phyloP scores from a whole-genome alignment of 2,113 vertebrate species.

The Danionella cerebrum region DNA sequence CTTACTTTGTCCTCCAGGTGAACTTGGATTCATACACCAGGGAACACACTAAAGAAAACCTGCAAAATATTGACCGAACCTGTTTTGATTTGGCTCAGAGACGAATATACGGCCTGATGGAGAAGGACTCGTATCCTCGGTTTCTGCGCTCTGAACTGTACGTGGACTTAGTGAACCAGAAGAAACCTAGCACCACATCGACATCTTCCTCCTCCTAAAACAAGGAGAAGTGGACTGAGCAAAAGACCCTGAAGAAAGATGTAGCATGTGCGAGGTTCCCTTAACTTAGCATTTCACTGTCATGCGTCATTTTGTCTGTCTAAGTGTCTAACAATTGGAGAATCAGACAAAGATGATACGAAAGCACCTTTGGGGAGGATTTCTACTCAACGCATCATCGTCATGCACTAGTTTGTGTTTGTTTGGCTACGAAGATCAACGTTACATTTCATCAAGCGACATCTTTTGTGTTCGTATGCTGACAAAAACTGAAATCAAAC shows the following conservation, averaged over 20 bases:
- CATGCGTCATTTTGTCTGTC: constrained; percentile 48
- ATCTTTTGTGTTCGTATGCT: too few relatives aligned
- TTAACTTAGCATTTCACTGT: constrained; percentile 40
- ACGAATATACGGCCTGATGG: constrained; percentile 96
- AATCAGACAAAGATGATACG: too few relatives aligned
- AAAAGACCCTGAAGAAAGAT: constrained; percentile 18
- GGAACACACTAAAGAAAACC: constrained; percentile 94
- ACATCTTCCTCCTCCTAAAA: constrained; percentile 72
- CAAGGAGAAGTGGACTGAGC: background rate
- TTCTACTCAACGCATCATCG: too few relatives aligned
- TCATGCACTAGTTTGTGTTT: too few relatives aligned
- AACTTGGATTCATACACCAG: constrained; percentile 93
- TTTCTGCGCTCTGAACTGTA: constrained; percentile 97
- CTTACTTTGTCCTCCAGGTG: constrained; percentile 63
- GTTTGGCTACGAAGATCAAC: too few relatives aligned
- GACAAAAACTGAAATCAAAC: too few relatives aligned
- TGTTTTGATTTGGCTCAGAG: constrained; percentile 92
- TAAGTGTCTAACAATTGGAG: too few relatives aligned
- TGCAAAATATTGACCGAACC: constrained; percentile 82
- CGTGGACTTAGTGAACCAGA: constrained; percentile 90
- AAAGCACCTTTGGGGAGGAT: too few relatives aligned
- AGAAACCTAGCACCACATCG: constrained; percentile 78
- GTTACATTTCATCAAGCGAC: too few relatives aligned
- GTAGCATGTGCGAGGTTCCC: constrained; percentile 40
- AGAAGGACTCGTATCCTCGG: constrained; percentile 96